Base-by-base conservation (phyloP, 2,797 vertebrate genomes). In the Mallotus villosus region DNA sequence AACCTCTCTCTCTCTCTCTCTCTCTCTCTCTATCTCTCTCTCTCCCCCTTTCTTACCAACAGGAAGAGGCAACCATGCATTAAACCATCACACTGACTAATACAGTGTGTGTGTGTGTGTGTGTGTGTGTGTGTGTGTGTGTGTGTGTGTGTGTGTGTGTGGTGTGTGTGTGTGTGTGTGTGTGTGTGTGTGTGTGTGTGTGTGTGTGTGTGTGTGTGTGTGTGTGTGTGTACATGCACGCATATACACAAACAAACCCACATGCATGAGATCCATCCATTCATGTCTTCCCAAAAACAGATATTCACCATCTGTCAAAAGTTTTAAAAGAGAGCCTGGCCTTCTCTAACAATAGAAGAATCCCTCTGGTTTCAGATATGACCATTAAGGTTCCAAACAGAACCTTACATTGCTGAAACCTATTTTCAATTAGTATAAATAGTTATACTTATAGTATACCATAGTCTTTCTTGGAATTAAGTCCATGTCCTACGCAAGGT, bases 11-110 rank as follows among this genome's bases (percentile, higher is more conserved):
- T 77, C 76, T 65, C 37, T 72, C 57, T 71, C 63, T 63, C 49
- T 75, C 73, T 57, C 65, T 89, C 94, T 94, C 55, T 57, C 71
- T 65, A 53, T 89, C 86, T 63, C 19, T 80, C 84, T n/a, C 27
- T 57, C 66, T 58, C 51, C 0, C 19, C 83, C 86, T 81, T 86
- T 58, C 27, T 6, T 91, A 92, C 85, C 86, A 92, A 90, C 90
- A 89, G 90, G 90, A 91, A 91, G 88, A 88, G 60, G 87, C 89
- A 92, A 88, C 84, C 91, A 77, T 90, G 90, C 91, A 75, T 89
- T 92, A 90, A 92, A 92, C 91, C 90, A 91, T 92, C 91, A 92
- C 87, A 90, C 90, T 88, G 89, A 80, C 84, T 81, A 82, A 90
- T 89, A 87, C 87, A 85, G 77, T 46, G 41, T 46, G 37, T 41